Evolutionary conservation across 2,888 invertebrate genomes (phyloP).

Genomic region (Ochropleura plecta): DNA sequence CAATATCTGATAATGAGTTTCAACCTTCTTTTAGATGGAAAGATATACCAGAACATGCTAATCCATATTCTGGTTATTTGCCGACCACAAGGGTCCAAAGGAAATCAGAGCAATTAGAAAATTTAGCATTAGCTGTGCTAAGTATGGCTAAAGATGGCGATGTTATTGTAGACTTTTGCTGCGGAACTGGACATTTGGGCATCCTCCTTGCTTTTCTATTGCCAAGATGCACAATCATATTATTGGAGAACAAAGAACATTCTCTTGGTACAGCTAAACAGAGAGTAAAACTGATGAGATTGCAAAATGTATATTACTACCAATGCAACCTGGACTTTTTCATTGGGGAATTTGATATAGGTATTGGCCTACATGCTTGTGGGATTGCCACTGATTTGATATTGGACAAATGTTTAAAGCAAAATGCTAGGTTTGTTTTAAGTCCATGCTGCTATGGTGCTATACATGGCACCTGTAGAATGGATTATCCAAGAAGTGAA

Average conservation of each 20-base stretch:
- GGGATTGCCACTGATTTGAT: conserved; percentile 98
- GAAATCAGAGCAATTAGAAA: conserved; percentile 97
- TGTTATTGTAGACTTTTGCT: conserved; percentile 97
- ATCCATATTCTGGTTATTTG: conserved; percentile 94
- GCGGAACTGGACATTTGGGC: conserved; percentile 98
- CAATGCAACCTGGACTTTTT: conserved; percentile 98
- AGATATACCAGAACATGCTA: conserved; percentile 93
- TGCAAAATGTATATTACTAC: conserved; percentile 94
- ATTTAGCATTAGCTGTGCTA: conserved; percentile 94
- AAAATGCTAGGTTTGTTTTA: conserved; percentile 95
- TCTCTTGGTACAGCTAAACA: conserved; percentile 94
- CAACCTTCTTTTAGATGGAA: conserved; percentile 91
- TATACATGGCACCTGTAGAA: conserved; percentile 94
- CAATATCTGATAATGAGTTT: conserved; percentile 76
- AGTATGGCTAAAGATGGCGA: conserved; percentile 92
- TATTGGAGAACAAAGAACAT: conserved; percentile 98
- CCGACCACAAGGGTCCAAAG: conserved; percentile 93
- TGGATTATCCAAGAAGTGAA: conserved; percentile 96
- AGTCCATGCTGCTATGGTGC: conserved; percentile 99
- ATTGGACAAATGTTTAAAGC: conserved; percentile 94
- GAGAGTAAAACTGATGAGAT: conserved; percentile 92
- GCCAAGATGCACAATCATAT: conserved; percentile 94
- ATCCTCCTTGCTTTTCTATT: conserved; percentile 95
- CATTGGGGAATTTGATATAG: conserved; percentile 95
- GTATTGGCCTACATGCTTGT: conserved; percentile 97